Percentiles rank a stretch among this genome's conserved stretches.
phyloP scores from a whole-genome alignment of 2,888 invertebrate genomes.

The Ypsolopha scabrella region DNA sequence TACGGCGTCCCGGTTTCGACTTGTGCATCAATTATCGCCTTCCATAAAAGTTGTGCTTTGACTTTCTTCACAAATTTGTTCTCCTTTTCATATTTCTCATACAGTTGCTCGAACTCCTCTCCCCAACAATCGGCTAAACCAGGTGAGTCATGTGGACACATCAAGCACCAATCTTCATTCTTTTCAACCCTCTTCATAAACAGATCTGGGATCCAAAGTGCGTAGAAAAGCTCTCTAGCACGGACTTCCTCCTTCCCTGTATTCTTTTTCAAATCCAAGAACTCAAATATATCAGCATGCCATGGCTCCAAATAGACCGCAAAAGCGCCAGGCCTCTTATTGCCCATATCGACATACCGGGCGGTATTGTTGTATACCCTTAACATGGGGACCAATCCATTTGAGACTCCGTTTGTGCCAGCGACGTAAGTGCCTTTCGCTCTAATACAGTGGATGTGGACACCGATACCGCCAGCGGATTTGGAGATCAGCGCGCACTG shows the following conservation, averaged over 20 bases:
- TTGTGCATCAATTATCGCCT: slow-evolving; percentile 93
- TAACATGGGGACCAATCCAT: slow-evolving; percentile 96
- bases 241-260: slow-evolving; percentile 95
- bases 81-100: slow-evolving; percentile 87
- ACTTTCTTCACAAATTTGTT: slow-evolving; percentile 77
- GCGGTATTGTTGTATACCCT: slow-evolving; percentile 96
- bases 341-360: slow-evolving; percentile 97
- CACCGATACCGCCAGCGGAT: slow-evolving; percentile 96
- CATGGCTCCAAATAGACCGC: slow-evolving; percentile 98
- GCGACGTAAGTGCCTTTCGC: slow-evolving; percentile 92
- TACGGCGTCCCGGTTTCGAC: slow-evolving; percentile 99
- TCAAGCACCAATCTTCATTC: slow-evolving; percentile 90
- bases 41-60: slow-evolving; percentile 91
- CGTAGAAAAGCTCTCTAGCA: slow-evolving; percentile 96
- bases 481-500: slow-evolving; percentile 97
- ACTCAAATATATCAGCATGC: slow-evolving; percentile 98
- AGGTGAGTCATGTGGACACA: slow-evolving; percentile 96
- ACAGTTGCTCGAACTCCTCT: slow-evolving; percentile 91
- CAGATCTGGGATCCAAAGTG: slow-evolving; percentile 97
- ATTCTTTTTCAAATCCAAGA: slow-evolving; percentile 94
- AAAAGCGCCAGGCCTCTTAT: slow-evolving; percentile 97
- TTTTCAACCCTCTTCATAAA: slow-evolving; percentile 95
- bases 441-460: slow-evolving; percentile 96
- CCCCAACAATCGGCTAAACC: slow-evolving; percentile 95
- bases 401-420: slow-evolving; percentile 94